Evolutionary conservation across 2,113 vertebrate genomes (phyloP).

Genomic region (Eurypyga helias): DNA sequence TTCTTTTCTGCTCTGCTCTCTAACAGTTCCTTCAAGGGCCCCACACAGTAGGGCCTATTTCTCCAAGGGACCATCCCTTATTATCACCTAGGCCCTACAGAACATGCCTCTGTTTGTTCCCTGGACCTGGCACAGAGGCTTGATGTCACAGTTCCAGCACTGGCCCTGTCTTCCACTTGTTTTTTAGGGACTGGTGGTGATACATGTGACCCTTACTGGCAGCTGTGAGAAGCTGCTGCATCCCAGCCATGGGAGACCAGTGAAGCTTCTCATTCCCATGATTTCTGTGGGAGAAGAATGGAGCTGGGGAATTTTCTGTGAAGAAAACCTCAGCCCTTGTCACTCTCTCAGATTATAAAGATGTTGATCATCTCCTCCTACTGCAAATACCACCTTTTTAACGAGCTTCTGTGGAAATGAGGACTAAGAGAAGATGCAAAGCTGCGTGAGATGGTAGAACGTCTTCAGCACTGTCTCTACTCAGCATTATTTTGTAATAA

Average conservation of each 20-base stretch:
- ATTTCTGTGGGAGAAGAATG: neutral
- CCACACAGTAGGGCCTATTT: neutral
- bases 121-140: too few relatives aligned
- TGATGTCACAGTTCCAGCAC: neutral
- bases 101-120: neutral
- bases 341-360: neutral
- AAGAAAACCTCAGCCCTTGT: neutral
- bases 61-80: neutral
- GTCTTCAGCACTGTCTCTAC: neutral
- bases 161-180: neutral
- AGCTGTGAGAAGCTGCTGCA: neutral
- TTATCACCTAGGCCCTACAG: neutral
- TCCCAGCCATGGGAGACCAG: neutral
- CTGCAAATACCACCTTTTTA: neutral
- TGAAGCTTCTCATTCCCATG: accelerated
- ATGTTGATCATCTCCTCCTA: neutral
- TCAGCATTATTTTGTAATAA: neutral
- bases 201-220: accelerated
- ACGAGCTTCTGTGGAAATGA: too few relatives aligned
- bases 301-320: neutral
- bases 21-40: neutral
- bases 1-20: neutral
- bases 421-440: neutral
- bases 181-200: neutral
- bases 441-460: neutral